Evolutionary conservation across 2,888 invertebrate species (phyloP).

Genomic region (Machimus atricapillus): DNA sequence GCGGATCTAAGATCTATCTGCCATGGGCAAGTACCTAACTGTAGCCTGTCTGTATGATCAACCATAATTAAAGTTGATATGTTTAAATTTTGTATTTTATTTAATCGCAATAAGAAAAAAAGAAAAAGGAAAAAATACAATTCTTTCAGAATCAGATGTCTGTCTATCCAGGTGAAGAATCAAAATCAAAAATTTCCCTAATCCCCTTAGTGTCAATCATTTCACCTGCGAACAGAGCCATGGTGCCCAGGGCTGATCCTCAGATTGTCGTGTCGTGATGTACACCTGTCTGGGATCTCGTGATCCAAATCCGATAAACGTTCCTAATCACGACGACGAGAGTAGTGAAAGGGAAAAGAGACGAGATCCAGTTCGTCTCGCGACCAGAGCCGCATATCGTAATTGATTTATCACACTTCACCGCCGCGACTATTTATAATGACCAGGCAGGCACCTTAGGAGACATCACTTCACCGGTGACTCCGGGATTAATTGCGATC

Average conservation of each 20-base stretch:
- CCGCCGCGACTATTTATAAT: neutral
- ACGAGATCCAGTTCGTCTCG: neutral
- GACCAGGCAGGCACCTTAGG: neutral
- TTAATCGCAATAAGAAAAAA: neutral
- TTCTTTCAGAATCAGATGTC: neutral
- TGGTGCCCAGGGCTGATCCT: neutral
- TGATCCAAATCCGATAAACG: constrained; percentile 21
- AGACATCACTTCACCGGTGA: neutral
- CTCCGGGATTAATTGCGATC: neutral
- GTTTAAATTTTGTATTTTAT: neutral
- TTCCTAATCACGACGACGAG: constrained; percentile 10
- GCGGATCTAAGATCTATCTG: neutral
- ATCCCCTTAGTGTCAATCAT: constrained; percentile 28
- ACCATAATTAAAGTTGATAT: neutral
- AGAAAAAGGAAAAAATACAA: neutral
- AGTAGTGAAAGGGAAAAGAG: constrained; percentile 4
- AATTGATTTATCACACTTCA: constrained; percentile 28
- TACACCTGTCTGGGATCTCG: neutral
- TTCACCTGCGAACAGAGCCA: neutral
- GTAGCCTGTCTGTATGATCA: neutral
- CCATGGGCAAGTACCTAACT: neutral
- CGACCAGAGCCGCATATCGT: neutral
- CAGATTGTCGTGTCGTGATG: neutral
- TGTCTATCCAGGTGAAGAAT: neutral
- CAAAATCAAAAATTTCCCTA: neutral